Evolutionary conservation across 2,113 vertebrate species (phyloP).

Genomic region (Okapia johnstoni): DNA sequence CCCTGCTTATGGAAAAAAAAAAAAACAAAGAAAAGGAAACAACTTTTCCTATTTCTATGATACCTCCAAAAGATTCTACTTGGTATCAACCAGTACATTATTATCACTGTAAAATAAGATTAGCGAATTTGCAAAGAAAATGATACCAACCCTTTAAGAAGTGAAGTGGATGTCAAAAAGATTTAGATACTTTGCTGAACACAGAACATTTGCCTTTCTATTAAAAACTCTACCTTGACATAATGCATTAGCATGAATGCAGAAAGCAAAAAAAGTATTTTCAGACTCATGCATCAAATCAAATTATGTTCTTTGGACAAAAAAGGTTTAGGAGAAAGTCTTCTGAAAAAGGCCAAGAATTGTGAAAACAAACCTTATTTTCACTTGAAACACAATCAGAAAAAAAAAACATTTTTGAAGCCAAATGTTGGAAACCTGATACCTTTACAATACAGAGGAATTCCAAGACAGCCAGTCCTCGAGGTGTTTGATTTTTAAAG

Average conservation of each 20-base stretch:
- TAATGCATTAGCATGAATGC: neutral
- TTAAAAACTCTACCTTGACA: slow-evolving; percentile 14
- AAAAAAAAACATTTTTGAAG: neutral
- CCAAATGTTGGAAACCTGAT: neutral
- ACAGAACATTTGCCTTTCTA: slow-evolving; percentile 6
- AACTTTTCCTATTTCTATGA: neutral
- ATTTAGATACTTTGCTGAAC: neutral
- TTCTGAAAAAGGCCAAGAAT: neutral
- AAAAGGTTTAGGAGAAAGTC: neutral
- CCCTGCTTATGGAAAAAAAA: neutral
- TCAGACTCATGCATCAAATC: neutral
- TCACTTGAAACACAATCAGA: slow-evolving; percentile 31
- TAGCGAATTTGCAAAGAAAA: neutral
- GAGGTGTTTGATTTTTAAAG: slow-evolving; percentile 11
- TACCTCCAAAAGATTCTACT: neutral
- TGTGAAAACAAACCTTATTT: slow-evolving; percentile 7
- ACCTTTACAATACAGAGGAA: neutral
- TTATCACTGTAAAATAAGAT: neutral
- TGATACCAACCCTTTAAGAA: neutral
- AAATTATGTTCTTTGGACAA: slow-evolving; percentile 32
- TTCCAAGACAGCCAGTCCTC: neutral
- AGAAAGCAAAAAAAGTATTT: slow-evolving; percentile 32
- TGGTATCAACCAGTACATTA: neutral
- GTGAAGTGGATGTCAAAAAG: neutral
- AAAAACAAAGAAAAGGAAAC: neutral